Evolutionary conservation across 2,888 invertebrate species (phyloP), one percentile per base, ranked within the genome.

Genomic region (Cheilosia grossa): DNA sequence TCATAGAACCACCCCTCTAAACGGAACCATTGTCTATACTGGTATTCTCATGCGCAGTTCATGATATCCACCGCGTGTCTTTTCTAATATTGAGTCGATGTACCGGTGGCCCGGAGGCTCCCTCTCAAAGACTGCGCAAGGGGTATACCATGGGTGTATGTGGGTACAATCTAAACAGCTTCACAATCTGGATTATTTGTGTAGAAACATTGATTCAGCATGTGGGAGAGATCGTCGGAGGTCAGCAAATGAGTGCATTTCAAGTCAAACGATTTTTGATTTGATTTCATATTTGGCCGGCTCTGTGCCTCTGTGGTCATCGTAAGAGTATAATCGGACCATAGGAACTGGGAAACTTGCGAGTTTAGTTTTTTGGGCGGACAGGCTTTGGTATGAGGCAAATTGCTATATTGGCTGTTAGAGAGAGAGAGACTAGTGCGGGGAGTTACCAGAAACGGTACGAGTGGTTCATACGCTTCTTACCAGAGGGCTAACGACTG

Each of bases 181-280:
- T 61, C 47, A 47, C 72, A 79, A 82, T 74, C 87, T 81, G 69
- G 86, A 73, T 78, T 80, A 79, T 80, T 77, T 69, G 81, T 86
- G 77, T 56, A 78, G 74, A 74, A 77, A 82, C 86, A 86, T 78
- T 82, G 72, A 87, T 85, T 79, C 83, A 75, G 58, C 82, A 87
- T 87, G 87, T 87, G 87, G 87, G 87, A 87, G 86, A 86, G 86
- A 83, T 87, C 83, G 47, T 58, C 59, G 10, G 79, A 70, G 87
- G 81, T 87, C 87, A 87, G 79, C 82, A 87, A 87, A 87, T 83
- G 86, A 87, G 87, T 83, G 81, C 87, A 87, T 85, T 87, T 87
- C 83, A 54, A 85, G 85, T 80, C 85, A 75, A 85, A 85, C 83
- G 74, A 75, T 80, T 85, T 85, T 80, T 75, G 85, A 80, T 85